phyloP scores from a whole-genome alignment of 1,140 invertebrate species.

The Drosophila nebulosa region DNA sequence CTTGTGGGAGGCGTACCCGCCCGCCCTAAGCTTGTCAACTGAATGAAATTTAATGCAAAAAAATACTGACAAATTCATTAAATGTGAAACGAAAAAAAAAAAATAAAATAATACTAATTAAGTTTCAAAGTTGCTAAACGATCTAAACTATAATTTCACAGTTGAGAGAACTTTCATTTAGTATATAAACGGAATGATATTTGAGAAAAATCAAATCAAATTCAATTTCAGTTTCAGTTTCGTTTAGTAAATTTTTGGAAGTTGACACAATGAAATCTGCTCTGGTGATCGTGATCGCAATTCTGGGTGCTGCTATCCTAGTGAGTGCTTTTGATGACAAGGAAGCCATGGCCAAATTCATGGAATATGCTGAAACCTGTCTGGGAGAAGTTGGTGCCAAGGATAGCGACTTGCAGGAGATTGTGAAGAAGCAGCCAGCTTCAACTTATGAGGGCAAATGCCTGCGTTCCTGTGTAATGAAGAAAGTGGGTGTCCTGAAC shows the following conservation, averaged over 20 bases:
- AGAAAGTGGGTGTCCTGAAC: slow-evolving; percentile 35
- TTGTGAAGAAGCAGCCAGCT: slow-evolving; percentile 42
- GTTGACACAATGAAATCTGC: slow-evolving; percentile 35
- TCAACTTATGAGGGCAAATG: slow-evolving; percentile 50
- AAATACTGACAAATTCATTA: neutral
- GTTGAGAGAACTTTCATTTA: slow-evolving; percentile 28
- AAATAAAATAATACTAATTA: slow-evolving; percentile 5
- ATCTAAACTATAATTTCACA: slow-evolving; percentile 61
- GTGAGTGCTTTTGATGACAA: slow-evolving; percentile 51
- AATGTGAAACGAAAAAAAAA: neutral
- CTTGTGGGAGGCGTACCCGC: neutral
- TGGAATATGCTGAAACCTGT: slow-evolving; percentile 43
- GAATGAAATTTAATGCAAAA: neutral
- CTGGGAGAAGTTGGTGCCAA: slow-evolving; percentile 39
- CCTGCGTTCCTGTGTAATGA: slow-evolving; percentile 63
- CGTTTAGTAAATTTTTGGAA: slow-evolving; percentile 6
- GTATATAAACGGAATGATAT: slow-evolving; percentile 22
- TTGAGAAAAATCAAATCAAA: neutral
- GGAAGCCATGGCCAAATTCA: slow-evolving; percentile 46
- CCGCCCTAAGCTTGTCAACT: neutral
- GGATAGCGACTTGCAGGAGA: slow-evolving; percentile 37
- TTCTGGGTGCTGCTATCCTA: slow-evolving; percentile 23
- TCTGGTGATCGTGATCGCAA: slow-evolving; percentile 7
- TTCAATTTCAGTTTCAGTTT: slow-evolving; percentile 25
- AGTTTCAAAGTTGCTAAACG: slow-evolving; percentile 16